Evolutionary conservation across 2,888 invertebrate genomes (phyloP), one percentile per base, ranked within the genome.

Genomic region (Muscina levida): DNA sequence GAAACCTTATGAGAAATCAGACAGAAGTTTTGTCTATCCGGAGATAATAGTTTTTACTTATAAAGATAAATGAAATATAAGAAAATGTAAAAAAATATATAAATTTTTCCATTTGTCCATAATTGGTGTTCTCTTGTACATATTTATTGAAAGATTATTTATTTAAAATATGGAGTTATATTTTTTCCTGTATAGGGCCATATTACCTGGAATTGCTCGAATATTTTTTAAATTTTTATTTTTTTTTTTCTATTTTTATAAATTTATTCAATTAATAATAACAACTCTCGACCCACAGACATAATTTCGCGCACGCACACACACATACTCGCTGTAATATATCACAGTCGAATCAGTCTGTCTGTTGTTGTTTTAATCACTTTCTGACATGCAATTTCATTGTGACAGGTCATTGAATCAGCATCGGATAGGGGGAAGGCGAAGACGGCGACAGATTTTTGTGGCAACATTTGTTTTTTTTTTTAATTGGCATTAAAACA

Each of bases 311-410:
- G n/a, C n/a, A n/a, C n/a, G n/a, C n/a, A n/a, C n/a, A n/a, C n/a
- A n/a, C n/a, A n/a, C 15, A 62, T 13, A 10, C 42, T 62, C 59
- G 19, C 39, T 15, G 39, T 59, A 59, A 6, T 62, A 22, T 37
- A 62, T 62, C 42, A 42, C 19, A 42, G 39, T 19, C 56, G 10
- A n/a, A n/a, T 4, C 26, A 17, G 24, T n/a, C 26, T 42, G 39
- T 62, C 31, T 31, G 31, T 31, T 8, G 31, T 31, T 8, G 31
- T 8, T 31, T 31, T 79, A 79, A 79, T 79, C 72, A 76, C 65
- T 72, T 37, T 15, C 65, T 57, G 68, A 62, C 76, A 76, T 68
- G 76, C 72, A 68, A 72, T 80, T 66, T 72, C 66, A 56, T 76
- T 80, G 53, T 73, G 72, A 76, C 31, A 57, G 74, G 56, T 79